Percentiles rank a stretch among this genome's conserved stretches.
These are phyloP conservation scores for Camponotus pennsylvanicus DNA, from an alignment of 1,140 invertebrate genomes.

Conservation along the genomic window DNA sequence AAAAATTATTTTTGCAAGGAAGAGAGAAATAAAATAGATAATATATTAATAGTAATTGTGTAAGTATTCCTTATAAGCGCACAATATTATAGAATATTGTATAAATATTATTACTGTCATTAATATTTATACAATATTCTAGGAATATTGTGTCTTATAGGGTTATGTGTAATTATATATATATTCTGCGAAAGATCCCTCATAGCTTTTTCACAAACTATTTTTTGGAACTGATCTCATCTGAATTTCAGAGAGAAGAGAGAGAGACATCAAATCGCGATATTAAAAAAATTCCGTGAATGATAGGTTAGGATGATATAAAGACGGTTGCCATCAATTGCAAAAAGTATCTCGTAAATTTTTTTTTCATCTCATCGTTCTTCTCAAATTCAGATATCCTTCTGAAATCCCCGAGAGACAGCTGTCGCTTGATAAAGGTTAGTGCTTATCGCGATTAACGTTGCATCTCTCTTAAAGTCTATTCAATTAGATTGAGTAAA, in stretches of 20 bases:
- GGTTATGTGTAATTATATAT: no score
- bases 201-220: not conserved
- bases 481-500: not conserved
- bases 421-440: not conserved
- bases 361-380: not conserved
- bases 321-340: not conserved
- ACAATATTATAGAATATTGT: no score
- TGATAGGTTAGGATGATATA: slow-evolving; percentile 15
- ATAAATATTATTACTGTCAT: no score
- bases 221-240: slow-evolving; percentile 17
- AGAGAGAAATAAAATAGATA: no score
- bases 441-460: slow-evolving; percentile 17
- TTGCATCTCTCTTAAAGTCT: not conserved
- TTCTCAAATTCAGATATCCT: slow-evolving; percentile 23
- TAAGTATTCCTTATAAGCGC: no score
- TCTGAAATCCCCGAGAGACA: slow-evolving; percentile 6
- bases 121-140: no score
- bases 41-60: no score
- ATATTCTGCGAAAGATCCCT: not conserved
- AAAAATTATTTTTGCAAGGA: no score
- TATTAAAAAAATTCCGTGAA: slow-evolving; percentile 36
- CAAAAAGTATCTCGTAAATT: slow-evolving; percentile 1
- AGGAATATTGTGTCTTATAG: no score
- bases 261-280: not conserved
- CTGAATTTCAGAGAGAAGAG: not conserved